Base-by-base conservation (phyloP, 2,888 invertebrate species). In the Tuberolachnus salignus region DNA sequence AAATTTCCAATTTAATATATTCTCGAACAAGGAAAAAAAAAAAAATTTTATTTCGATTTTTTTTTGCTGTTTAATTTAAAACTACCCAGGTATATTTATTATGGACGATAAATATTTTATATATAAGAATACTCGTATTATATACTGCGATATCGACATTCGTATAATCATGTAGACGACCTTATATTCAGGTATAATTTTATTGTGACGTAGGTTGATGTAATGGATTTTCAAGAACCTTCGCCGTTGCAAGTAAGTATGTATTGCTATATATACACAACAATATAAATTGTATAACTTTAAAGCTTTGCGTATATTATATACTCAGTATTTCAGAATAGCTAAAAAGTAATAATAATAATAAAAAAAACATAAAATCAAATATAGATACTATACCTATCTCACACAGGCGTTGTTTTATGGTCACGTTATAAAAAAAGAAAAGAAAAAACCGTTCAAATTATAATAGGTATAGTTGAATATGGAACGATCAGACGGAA, bases 201-300 rank as follows among this genome's bases (percentile, higher is more conserved):
- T 55, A 44, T 64, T 53, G 19, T 64, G 74, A 64, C 44, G 74
- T 64, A 66, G 74, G 74, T 44, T 55, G 64, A 74, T 74, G 16
- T 64, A 74, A 74, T 74, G 23, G 51, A 64, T 74, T 74, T 74
- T 74, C 74, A 74, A 74, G 64, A 74, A 74, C 74, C 64, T 74
- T 74, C 74, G 44, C 13, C 4, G 23, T 51, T 34, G 34, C 34
- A 34, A 6, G 34, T 34, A 34, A 34, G 34, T 34, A 34, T 6
- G 34, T 49, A 44, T 14, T 16, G 9, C 46, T 34, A n/a, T n/a
- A n/a, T n/a, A n/a, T n/a, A 34, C 34, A 34, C 34, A 34, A 49
- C 44, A 71, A 57, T 0, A 53, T 55, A 69, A 26, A 71, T 59
- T 71, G 71, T 59, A 46, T 34, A 72, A 61, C 49, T 72, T 71